A percentile compares a stretch with the other conserved stretches of the same genome.
These are phyloP conservation scores for Watsonalla cultraria DNA, from an alignment of 2,888 invertebrate genomes.

Conservation along the genomic window DNA sequence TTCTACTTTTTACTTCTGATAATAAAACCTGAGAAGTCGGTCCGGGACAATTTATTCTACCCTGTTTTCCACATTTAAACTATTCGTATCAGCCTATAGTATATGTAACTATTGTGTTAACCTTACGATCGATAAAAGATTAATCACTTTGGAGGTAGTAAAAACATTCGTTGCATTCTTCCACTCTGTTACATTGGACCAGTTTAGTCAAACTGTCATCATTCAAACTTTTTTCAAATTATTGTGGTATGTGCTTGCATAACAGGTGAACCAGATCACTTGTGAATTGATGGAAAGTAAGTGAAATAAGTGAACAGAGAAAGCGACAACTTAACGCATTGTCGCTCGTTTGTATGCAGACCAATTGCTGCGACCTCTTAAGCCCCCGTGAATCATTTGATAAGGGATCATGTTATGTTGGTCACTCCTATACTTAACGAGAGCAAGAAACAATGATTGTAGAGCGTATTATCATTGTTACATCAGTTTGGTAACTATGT, in stretches of 20 bases:
- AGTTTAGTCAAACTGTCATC: too few relatives aligned
- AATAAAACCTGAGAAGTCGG: too few relatives aligned
- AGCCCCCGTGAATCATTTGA: constrained; percentile 2
- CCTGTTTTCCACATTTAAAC: too few relatives aligned
- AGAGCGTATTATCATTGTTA: not conserved
- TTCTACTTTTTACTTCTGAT: too few relatives aligned
- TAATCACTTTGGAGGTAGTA: too few relatives aligned
- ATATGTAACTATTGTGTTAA: too few relatives aligned
- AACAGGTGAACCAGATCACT: constrained; percentile 26
- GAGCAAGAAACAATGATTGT: not conserved
- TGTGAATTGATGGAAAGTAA: constrained; percentile 25
- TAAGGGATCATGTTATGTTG: constrained; percentile 13
- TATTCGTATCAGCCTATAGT: too few relatives aligned
- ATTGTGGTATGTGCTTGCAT: constrained; percentile 11
- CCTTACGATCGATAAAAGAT: too few relatives aligned
- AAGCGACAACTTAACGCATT: constrained; percentile 34
- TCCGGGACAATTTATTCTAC: too few relatives aligned
- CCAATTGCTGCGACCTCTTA: constrained; percentile 14
- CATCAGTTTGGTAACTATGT: not conserved
- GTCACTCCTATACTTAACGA: not conserved
- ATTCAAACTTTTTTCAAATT: too few relatives aligned
- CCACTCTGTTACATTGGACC: too few relatives aligned
- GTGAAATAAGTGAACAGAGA: constrained; percentile 35
- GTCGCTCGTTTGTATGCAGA: constrained; percentile 18
- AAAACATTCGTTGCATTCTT: too few relatives aligned